Evolutionary conservation across 2,888 invertebrate genomes (phyloP).

Genomic region (Prenolepis imparis): DNA sequence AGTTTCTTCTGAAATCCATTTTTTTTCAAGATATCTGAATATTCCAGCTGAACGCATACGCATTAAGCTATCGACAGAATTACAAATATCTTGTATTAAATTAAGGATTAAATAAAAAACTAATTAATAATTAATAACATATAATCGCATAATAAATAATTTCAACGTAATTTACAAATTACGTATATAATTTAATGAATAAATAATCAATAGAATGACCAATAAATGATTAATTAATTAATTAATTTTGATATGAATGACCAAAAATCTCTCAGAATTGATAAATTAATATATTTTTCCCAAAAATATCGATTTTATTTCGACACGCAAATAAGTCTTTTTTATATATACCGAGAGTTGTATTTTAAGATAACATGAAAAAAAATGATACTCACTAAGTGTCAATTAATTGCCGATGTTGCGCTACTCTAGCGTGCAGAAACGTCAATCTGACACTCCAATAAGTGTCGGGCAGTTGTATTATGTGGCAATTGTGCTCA

Average conservation of each 20-base stretch:
- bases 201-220: neutral
- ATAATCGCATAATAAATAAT: neutral
- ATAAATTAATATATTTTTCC: neutral
- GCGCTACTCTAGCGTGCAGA: constrained; percentile 75
- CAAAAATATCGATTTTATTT: constrained; percentile 7
- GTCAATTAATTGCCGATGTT: constrained; percentile 78
- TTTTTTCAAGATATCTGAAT: constrained; percentile 83
- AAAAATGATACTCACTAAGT: constrained; percentile 77
- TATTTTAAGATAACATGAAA: neutral
- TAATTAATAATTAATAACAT: no score
- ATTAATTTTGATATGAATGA: neutral
- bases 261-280: neutral
- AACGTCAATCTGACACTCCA: constrained; percentile 73
- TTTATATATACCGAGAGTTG: neutral
- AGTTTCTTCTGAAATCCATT: constrained; percentile 80
- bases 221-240: neutral
- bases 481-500: constrained; percentile 71
- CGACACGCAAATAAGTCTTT: neutral
- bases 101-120: neutral
- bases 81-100: neutral
- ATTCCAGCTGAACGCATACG: constrained; percentile 84
- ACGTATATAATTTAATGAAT: neutral
- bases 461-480: constrained; percentile 69
- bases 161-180: neutral
- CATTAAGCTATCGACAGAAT: constrained; percentile 78